Conservation (phyloP, 2,797 vertebrate genomes). For the Enteromius unitaeniatus region DNA sequence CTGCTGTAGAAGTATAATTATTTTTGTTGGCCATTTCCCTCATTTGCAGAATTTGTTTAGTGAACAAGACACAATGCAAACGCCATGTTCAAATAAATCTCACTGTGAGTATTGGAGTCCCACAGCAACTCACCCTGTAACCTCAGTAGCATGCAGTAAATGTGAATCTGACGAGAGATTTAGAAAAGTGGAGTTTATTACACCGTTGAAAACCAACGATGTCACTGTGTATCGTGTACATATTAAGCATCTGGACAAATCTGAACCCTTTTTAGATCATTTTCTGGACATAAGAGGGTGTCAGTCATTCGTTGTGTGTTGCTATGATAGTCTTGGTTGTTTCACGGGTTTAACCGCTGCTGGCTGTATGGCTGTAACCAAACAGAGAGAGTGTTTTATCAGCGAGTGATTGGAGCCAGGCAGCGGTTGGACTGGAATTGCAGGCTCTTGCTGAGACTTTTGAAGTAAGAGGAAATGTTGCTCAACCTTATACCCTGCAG, state of each 20-base stretch:
- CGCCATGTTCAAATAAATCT: background rate
- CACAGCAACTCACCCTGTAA: background rate
- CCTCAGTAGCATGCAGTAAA: background rate
- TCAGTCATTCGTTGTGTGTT: constrained; percentile 31
- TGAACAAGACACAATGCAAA: background rate
- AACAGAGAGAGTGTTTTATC: constrained; percentile 40
- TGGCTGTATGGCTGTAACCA: constrained; percentile 38
- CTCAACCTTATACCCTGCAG: constrained; percentile 56
- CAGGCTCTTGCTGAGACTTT: constrained; percentile 54
- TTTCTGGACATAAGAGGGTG: constrained; percentile 9
- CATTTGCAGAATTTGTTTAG: background rate
- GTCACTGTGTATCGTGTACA: background rate
- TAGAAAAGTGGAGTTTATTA: background rate
- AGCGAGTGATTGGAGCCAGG: constrained; percentile 59
- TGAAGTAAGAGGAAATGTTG: constrained; percentile 56
- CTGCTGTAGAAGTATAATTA: background rate
- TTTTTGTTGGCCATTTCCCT: background rate
- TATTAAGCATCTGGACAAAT: constrained; percentile 19
- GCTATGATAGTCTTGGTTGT: constrained; percentile 29
- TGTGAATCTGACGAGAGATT: constrained; percentile 1
- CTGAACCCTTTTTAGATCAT: constrained; percentile 4
- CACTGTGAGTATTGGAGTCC: background rate
- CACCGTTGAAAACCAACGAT: background rate
- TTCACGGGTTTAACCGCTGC: constrained; percentile 36
- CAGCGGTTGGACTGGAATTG: constrained; percentile 58